Evolutionary conservation across 2,113 vertebrate genomes (phyloP).

Genomic region (Archocentrus centrarchus): DNA sequence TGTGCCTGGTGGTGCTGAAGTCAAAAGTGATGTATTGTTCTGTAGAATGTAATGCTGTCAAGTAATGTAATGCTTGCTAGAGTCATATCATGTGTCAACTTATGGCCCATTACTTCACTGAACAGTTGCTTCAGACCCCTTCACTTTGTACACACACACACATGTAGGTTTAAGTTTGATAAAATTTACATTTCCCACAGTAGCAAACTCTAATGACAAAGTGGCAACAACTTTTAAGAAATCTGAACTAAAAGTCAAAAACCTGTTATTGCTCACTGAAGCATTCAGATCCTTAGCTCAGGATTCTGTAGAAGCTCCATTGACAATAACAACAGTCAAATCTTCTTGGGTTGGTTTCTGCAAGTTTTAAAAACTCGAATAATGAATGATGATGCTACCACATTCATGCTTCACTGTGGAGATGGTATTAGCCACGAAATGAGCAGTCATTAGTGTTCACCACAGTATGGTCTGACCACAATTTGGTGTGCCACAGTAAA

Average conservation of each 20-base stretch:
- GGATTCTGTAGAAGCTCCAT: not conserved
- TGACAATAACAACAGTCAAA: not conserved
- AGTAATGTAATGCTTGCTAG: not conserved
- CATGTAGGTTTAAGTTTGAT: not conserved
- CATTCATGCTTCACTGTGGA: not conserved
- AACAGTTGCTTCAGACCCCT: not conserved
- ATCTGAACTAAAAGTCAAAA: not conserved
- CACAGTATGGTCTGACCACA: not conserved
- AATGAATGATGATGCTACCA: not conserved
- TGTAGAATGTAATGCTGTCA: not conserved
- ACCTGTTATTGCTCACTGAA: not conserved
- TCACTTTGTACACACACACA: not conserved
- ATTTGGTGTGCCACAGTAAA: no score
- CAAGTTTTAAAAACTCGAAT: not conserved
- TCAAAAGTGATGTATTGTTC: constrained; percentile 21
- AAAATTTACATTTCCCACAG: not conserved
- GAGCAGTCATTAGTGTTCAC: not conserved
- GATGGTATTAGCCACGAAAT: not conserved
- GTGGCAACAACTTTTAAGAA: not conserved
- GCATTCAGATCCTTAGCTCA: not conserved
- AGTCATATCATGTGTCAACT: not conserved
- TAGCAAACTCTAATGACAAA: not conserved
- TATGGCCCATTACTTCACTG: not conserved
- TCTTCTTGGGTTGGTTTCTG: not conserved
- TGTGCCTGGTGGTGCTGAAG: constrained; percentile 1